These are phyloP conservation scores for Drosophila siamana DNA, from an alignment of 2,888 invertebrate genomes.

Conservation along the genomic window DNA sequence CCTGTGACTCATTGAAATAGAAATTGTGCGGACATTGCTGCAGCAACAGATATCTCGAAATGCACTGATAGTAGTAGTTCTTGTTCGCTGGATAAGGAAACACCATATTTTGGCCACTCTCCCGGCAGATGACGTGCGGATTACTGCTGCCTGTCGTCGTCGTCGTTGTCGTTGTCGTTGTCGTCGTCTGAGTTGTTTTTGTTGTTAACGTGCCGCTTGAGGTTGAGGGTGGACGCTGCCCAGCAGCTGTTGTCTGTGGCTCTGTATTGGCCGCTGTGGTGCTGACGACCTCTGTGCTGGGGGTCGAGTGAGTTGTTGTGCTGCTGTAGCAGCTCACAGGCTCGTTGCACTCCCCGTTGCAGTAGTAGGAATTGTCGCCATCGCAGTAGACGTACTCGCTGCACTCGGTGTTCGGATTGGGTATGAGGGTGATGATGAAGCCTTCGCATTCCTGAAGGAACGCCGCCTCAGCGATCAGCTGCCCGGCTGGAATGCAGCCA, in stretches of 20 bases:
- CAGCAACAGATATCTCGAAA: conserved; percentile 65
- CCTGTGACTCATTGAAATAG: conserved; percentile 56
- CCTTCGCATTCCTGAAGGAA: conserved; percentile 73
- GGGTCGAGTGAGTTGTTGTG: background rate
- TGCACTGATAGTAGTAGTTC: conserved; percentile 71
- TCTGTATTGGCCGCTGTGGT: background rate
- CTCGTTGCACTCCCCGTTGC: conserved; percentile 69
- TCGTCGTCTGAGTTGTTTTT: too few relatives aligned
- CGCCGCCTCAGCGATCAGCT: conserved; percentile 43
- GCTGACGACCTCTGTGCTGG: background rate
- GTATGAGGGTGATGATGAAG: conserved; percentile 56
- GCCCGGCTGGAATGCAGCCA: conserved; percentile 45
- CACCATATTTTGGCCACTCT: conserved; percentile 46
- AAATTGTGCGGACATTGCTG: conserved; percentile 81
- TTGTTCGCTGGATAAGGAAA: conserved; percentile 70
- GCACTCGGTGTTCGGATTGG: conserved; percentile 68
- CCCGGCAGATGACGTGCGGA: conserved; percentile 44
- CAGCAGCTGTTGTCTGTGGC: background rate
- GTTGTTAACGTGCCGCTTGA: background rate
- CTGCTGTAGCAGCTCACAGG: conserved; percentile 47
- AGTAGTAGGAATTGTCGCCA: conserved; percentile 72
- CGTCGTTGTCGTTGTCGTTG: background rate
- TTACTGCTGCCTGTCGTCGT: conserved; percentile 13
- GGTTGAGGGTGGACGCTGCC: background rate
- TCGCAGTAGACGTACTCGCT: conserved; percentile 77